These are phyloP conservation scores for Takifugu ocellatus DNA, from an alignment of 2,797 vertebrate genomes.

Conservation along the genomic window DNA sequence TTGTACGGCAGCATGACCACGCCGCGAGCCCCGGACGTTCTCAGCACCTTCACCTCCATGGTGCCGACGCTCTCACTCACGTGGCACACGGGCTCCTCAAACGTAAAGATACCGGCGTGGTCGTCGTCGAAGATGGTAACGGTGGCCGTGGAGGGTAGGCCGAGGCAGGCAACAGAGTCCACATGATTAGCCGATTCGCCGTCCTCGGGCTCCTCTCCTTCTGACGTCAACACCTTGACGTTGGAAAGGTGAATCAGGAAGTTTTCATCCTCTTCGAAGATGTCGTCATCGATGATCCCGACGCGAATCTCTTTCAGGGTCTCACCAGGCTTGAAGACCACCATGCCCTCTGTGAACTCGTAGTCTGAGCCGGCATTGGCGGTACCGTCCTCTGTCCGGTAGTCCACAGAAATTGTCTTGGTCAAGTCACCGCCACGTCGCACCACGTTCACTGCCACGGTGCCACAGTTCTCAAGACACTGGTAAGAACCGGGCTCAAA, in stretches of 20 bases:
- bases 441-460: conserved; percentile 89
- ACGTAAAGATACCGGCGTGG: conserved; percentile 98
- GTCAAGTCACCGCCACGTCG: conserved; percentile 89
- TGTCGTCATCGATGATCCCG: conserved; percentile 96
- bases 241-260: conserved; percentile 95
- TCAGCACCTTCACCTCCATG: conserved; percentile 97
- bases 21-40: conserved; percentile 94
- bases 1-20: conserved; percentile 94
- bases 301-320: conserved; percentile 93
- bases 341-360: conserved; percentile 94
- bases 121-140: conserved; percentile 99
- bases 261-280: conserved; percentile 99
- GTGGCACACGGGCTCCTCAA: conserved; percentile 90
- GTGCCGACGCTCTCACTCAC: conserved; percentile 95
- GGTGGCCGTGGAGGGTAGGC: conserved; percentile 84
- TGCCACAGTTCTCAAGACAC: conserved; percentile 98
- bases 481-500: conserved; percentile 96
- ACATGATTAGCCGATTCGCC: conserved; percentile 82
- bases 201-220: conserved; percentile 77
- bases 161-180: conserved; percentile 83
- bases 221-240: conserved; percentile 78
- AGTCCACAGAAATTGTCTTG: conserved; percentile 89
- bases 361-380: conserved; percentile 98
- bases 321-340: conserved; percentile 94
- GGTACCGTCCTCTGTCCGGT: conserved; percentile 95